These are phyloP conservation scores for Eremobia ochroleuca DNA, from an alignment of 2,888 invertebrate species.

Conservation along the genomic window DNA sequence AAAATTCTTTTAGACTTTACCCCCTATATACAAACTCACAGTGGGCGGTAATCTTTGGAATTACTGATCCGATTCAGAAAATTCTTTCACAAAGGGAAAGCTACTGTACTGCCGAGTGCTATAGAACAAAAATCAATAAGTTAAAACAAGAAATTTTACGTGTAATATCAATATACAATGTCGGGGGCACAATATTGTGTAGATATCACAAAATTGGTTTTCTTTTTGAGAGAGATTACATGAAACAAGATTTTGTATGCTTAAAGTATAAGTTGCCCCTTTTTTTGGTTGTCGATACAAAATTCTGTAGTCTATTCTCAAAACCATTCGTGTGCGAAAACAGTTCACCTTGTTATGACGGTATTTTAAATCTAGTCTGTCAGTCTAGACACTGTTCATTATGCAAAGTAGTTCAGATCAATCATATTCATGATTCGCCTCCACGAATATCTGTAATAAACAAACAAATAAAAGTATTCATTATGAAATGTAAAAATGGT, in stretches of 20 bases:
- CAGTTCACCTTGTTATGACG: not conserved
- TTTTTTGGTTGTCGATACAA: not conserved
- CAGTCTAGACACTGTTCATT: slow-evolving; percentile 38
- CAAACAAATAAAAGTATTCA: slow-evolving; percentile 20
- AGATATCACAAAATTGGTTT: not conserved
- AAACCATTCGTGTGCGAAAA: slow-evolving; percentile 11
- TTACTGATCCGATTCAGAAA: not conserved
- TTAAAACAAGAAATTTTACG: not conserved
- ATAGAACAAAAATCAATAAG: not conserved
- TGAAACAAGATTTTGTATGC: no score
- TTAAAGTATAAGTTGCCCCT: not conserved
- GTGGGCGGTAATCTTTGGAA: not conserved
- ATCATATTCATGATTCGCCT: slow-evolving; percentile 25
- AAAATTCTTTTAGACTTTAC: no score
- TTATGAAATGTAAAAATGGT: not conserved
- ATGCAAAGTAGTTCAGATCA: slow-evolving; percentile 22
- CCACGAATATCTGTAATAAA: slow-evolving; percentile 1
- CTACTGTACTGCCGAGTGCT: not conserved
- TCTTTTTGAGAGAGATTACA: not conserved
- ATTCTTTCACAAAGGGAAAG: not conserved
- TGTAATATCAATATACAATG: no score
- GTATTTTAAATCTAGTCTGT: slow-evolving; percentile 2
- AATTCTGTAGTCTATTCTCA: not conserved
- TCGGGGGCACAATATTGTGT: not conserved
- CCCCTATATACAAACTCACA: no score